Conservation (phyloP, 2,888 invertebrate genomes). For the Octodonta nipae region DNA sequence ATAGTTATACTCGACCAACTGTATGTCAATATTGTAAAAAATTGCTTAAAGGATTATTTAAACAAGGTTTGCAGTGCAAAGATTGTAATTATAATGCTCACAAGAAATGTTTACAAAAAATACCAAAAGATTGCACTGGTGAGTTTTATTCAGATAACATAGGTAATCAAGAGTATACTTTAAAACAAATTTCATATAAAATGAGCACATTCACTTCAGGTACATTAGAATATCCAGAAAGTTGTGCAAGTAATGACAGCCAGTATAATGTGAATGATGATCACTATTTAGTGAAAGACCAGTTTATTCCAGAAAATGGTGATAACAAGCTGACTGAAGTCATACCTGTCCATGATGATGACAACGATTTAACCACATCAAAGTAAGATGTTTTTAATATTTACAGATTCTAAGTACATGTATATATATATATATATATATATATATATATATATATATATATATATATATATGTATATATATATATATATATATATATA, state of each 20-base stretch:
- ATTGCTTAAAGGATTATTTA: conserved; percentile 85
- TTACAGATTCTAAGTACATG: no score
- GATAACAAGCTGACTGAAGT: conserved; percentile 31
- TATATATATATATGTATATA: no score
- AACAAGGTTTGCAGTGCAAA: conserved; percentile 92
- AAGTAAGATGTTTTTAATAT: conserved; percentile 20
- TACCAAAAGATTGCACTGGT: conserved; percentile 81
- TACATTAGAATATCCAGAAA: conserved; percentile 40
- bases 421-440: no score
- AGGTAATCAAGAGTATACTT: no score
- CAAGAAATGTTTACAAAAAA: conserved; percentile 80
- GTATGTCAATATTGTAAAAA: conserved; percentile 94
- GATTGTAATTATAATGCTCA: conserved; percentile 96
- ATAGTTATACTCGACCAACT: conserved; percentile 92
- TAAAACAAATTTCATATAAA: no score
- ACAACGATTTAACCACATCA: conserved; percentile 34
- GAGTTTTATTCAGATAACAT: conserved; percentile 50
- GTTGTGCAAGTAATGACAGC: conserved; percentile 42
- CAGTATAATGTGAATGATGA: conserved; percentile 43
- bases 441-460: no score
- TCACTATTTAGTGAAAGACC: conserved; percentile 32
- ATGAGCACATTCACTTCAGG: conserved; percentile 26
- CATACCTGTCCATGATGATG: conserved; percentile 35
- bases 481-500: no score
- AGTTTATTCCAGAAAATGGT: conserved; percentile 24